Conservation (phyloP, 2,797 vertebrate species). For the Sebastes variabilis region DNA sequence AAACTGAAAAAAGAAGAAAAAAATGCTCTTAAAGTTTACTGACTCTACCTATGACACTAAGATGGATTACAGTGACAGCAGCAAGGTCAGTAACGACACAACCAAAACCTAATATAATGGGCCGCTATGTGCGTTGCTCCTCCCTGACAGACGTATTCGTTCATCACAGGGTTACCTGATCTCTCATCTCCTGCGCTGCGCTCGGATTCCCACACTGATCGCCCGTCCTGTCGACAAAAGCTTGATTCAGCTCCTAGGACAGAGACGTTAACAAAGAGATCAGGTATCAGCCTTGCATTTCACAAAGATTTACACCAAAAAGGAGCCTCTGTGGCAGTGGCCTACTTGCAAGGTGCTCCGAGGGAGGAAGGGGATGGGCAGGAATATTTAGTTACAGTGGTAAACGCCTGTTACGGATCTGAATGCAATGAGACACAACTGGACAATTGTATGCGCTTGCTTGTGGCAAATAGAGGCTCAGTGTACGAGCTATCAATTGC, state of each 20-base stretch:
- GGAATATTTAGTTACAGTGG: conserved; percentile 50
- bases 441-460: conserved; percentile 13
- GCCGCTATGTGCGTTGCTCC: conserved; percentile 5
- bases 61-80: neutral
- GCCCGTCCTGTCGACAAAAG: conserved; percentile 67
- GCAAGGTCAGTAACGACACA: neutral
- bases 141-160: conserved; percentile 16
- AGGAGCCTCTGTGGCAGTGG: conserved; percentile 38
- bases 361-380: neutral
- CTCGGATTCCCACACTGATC: conserved; percentile 79
- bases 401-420: conserved; percentile 39
- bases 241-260: conserved; percentile 74
- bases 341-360: conserved; percentile 31
- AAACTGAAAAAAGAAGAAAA: neutral
- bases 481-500: neutral
- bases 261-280: conserved; percentile 63
- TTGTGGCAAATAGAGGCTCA: neutral
- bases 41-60: neutral
- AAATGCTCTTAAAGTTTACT: neutral
- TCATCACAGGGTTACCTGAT: conserved; percentile 78
- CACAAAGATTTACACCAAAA: conserved; percentile 35
- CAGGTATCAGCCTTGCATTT: conserved; percentile 51
- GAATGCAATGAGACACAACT: conserved; percentile 24
- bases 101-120: conserved; percentile 11
- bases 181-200: conserved; percentile 68